Percentiles rank a stretch among this genome's conserved stretches.
Evolutionary conservation across 2,888 invertebrate species (phyloP).

Genomic region (Brachycybe producta): DNA sequence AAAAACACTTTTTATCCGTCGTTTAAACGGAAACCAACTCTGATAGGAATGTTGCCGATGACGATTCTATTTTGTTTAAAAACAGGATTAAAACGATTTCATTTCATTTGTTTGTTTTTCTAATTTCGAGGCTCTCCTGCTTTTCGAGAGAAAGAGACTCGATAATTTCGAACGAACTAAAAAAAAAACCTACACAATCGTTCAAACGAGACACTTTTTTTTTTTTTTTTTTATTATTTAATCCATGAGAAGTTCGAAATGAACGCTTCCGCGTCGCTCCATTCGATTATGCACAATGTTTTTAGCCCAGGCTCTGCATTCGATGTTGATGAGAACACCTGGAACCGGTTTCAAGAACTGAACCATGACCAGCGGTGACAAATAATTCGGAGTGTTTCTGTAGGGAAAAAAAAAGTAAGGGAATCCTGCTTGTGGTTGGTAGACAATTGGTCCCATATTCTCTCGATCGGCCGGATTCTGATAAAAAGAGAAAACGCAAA

Average conservation of each 20-base stretch:
- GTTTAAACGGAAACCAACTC: too few species aligned
- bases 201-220: too few species aligned
- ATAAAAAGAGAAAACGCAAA: slow-evolving; percentile 16
- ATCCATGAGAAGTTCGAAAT: slow-evolving; percentile 89
- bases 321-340: slow-evolving; percentile 80
- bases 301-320: slow-evolving; percentile 85
- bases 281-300: slow-evolving; percentile 75
- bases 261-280: slow-evolving; percentile 81
- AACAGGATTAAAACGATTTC: too few species aligned
- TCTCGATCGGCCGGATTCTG: slow-evolving; percentile 78
- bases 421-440: slow-evolving; percentile 60
- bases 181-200: too few species aligned
- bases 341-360: slow-evolving; percentile 71
- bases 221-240: too few species aligned
- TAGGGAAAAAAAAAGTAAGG: slow-evolving; percentile 76
- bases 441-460: slow-evolving; percentile 80
- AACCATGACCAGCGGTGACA: slow-evolving; percentile 79
- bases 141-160: too few species aligned
- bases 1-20: too few species aligned
- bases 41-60: too few species aligned
- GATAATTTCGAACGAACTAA: too few species aligned
- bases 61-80: too few species aligned
- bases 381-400: slow-evolving; percentile 67
- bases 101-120: too few species aligned
- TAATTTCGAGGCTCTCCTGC: too few species aligned